Conservation (phyloP, 2,113 vertebrate genomes). For the Dunckerocampus dactyliophorus region DNA sequence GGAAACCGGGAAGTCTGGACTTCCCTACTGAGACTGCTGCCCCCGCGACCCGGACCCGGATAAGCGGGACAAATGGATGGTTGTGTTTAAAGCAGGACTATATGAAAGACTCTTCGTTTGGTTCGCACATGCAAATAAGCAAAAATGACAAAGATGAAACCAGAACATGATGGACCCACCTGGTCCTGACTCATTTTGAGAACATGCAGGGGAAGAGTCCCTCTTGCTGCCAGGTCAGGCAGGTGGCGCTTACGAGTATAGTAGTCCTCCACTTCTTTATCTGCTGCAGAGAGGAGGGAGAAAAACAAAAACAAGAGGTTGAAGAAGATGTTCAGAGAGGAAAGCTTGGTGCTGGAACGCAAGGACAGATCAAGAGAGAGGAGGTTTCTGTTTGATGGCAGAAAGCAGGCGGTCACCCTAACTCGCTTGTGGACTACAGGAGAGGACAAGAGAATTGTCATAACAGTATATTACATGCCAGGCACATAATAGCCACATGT, state of each 20-base stretch:
- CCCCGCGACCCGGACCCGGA: no score
- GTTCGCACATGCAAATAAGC: slow-evolving; percentile 11
- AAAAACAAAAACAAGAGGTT: slow-evolving; percentile 14
- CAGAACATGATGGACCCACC: slow-evolving; percentile 58
- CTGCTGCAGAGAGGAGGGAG: slow-evolving; percentile 72
- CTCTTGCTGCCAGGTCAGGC: slow-evolving; percentile 89
- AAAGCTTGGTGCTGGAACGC: slow-evolving; percentile 26
- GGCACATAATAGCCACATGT: slow-evolving; percentile 49
- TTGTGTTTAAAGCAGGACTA: background rate
- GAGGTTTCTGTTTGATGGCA: slow-evolving; percentile 19
- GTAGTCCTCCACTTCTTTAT: slow-evolving; percentile 96
- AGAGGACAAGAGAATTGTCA: slow-evolving; percentile 37
- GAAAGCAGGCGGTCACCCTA: slow-evolving; percentile 43
- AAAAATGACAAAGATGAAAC: slow-evolving; percentile 8
- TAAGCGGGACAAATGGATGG: no score
- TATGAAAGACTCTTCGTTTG: background rate
- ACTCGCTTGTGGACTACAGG: slow-evolving; percentile 41
- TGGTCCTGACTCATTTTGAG: slow-evolving; percentile 91
- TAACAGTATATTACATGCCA: slow-evolving; percentile 55
- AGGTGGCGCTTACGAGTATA: slow-evolving; percentile 92
- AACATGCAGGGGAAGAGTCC: slow-evolving; percentile 93
- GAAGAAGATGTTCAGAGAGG: slow-evolving; percentile 20
- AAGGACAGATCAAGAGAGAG: slow-evolving; percentile 21
- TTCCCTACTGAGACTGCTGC: no score
- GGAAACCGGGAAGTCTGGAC: no score